phyloP scores from a whole-genome alignment of 37 sponge, comb jelly and placozoan genomes.

The Agelas oroides region DNA sequence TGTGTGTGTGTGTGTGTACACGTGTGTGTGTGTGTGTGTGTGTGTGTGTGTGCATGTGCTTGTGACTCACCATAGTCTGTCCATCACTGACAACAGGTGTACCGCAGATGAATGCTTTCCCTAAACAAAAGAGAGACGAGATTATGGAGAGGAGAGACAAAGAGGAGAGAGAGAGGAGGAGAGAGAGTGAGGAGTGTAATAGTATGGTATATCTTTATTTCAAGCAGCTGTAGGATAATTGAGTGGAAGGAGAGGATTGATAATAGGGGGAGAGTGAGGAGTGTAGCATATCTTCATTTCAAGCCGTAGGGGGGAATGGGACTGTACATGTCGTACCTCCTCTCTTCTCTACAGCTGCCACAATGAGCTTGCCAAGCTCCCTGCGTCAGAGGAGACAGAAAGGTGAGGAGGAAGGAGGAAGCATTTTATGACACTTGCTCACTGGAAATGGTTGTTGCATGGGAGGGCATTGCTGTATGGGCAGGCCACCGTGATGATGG shows the following conservation, averaged over 20 bases:
- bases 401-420: not conserved
- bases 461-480: constrained; percentile 85
- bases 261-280: too few relatives aligned
- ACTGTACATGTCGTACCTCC: constrained; percentile 56
- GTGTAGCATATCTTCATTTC: too few relatives aligned
- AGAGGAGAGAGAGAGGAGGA: too few relatives aligned
- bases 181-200: too few relatives aligned
- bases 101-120: constrained; percentile 68
- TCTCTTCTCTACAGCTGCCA: constrained; percentile 62
- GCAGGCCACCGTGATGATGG: constrained; percentile 66
- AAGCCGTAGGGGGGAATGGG: too few relatives aligned
- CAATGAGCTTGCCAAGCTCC: constrained; percentile 53
- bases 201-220: too few relatives aligned
- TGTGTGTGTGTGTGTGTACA: constrained; percentile 18
- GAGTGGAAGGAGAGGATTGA: too few relatives aligned
- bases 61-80: constrained; percentile 61
- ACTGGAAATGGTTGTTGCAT: constrained; percentile 82
- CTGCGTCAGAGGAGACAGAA: constrained; percentile 9
- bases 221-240: too few relatives aligned
- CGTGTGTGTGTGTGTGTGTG: too few relatives aligned
- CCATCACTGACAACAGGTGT: constrained; percentile 85
- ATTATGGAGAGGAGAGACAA: too few relatives aligned
- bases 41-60: too few relatives aligned
- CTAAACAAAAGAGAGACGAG: constrained; percentile 16
- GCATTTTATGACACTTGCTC: not conserved